Base-by-base conservation (phyloP, 1,140 invertebrate genomes). In the Diachasmimorpha longicaudata region DNA sequence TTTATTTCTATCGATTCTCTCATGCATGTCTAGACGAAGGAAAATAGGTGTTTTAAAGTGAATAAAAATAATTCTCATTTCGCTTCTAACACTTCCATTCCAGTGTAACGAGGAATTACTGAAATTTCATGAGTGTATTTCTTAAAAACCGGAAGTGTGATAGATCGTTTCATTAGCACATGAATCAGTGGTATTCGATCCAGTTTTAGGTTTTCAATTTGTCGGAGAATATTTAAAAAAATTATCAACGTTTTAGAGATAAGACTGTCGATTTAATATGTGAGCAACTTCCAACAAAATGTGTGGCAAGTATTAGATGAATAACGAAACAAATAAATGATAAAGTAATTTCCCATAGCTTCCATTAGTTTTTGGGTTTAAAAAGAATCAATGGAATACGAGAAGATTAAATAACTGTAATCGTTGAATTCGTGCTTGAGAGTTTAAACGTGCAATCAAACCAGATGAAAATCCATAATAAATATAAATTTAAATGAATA, bases 391-490 rank as follows among this genome's bases (percentile, higher is more conserved):
- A 31, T 66, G 5, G 23, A 36, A 66, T 25, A 31, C 23, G 25
- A 66, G 5, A n/a, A 66, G 23, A 31, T 21, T 58, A 66, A 66
- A 4, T 36, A 37, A 39, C 14, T 37, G 10, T 39, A 68, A 36
- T 68, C 36, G 36, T 68, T 68, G 3, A 19, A 68, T 68, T 37
- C 36, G 66, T 39, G 66, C 66, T 37, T 68, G 8, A 68, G n/a
- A 68, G 66, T 68, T 68, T 68, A 36, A 68, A 37, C 13, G 25
- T 68, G 66, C 66, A 68, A 68, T 39, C 36, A 39, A 68, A 68
- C 19, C 19, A 10, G 21, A 66, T 4, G 9, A 31, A 14, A 19
- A 8, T 39, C 25, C 36, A 68, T 37, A 19, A 37, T 5, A 36
- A 68, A 4, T 52, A 52, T 52, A 52, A 52, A 52, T 52, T 37